Conservation (phyloP, 2,113 vertebrate species). For the Catharus minimus region DNA sequence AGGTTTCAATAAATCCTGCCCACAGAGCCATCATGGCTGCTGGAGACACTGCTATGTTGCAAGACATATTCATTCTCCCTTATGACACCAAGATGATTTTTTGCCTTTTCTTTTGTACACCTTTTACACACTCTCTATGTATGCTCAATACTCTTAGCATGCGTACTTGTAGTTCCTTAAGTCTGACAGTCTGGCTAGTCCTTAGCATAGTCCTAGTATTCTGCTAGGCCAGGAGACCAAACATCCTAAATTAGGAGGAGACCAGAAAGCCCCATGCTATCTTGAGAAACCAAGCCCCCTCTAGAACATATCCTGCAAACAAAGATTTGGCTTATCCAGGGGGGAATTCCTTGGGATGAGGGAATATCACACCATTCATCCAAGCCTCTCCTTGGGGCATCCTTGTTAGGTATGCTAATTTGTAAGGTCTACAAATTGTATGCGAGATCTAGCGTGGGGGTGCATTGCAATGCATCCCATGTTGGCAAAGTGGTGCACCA, state of each 20-base stretch:
- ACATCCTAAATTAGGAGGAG: background rate
- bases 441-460: fast-evolving
- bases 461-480: fast-evolving
- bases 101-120: background rate
- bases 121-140: background rate
- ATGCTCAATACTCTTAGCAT: background rate
- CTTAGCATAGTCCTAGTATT: background rate
- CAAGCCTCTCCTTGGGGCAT: background rate
- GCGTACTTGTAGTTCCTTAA: background rate
- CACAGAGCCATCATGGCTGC: background rate
- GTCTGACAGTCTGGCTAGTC: background rate
- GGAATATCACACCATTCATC: background rate
- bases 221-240: background rate
- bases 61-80: background rate
- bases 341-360: background rate
- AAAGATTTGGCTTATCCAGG: background rate
- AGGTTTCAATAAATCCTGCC: background rate
- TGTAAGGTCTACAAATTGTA: background rate
- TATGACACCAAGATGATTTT: background rate
- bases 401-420: background rate
- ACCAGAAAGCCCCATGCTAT: fast-evolving
- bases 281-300: background rate
- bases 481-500: fast-evolving
- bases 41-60: background rate
- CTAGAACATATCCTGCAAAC: background rate